Evolutionary conservation across 2,888 invertebrate genomes (phyloP), one percentile per base, ranked within the genome.

Genomic region (Tetragonisca angustula): DNA sequence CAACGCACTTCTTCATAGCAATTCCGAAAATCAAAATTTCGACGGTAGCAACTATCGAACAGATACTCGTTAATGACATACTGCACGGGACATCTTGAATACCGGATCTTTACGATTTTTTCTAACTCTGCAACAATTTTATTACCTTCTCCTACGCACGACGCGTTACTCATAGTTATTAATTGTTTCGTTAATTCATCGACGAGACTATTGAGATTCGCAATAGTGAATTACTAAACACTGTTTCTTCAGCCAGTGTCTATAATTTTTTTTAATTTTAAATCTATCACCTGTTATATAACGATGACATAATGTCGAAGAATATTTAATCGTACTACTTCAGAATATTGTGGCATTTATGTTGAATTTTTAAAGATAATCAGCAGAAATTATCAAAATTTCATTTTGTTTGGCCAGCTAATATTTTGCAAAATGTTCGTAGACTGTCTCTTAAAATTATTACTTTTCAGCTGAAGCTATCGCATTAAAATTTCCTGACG

Each of bases 121-220:
- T 24, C 17, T 21, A n/a, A 21, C 32, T 50, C 36, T 73, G 59
- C 24, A 52, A 62, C 36, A 36, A 11, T 68, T 68, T 19, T n/a
- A n/a, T 21, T 59, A 69, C 36, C 59, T 69, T 68, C 76, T 56
- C 76, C 76, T 64, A 76, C 79, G 61, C 76, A 4, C 2, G 21
- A 1, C 4, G 19, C 9, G 15, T 69, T 69, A 52, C 79, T 76
- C 79, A 69, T 27, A 24, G 68, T 54, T 79, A 79, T 69, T 76
- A 68, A 77, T 72, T 64, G 72, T 27, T 21, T 15, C 21, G 61
- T 61, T 50, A 32, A 76, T 50, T 50, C 21, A 17, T n/a, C 50
- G 32, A 15, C 5, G 9, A 52, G 17, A 24, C 19, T 50, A 4
- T 13, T 24, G 19, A 19, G 19, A 9, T 6, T 24, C 19, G 0